These are phyloP conservation scores for Cheilosia impressa DNA, from an alignment of 2,888 invertebrate genomes.

Conservation along the genomic window DNA sequence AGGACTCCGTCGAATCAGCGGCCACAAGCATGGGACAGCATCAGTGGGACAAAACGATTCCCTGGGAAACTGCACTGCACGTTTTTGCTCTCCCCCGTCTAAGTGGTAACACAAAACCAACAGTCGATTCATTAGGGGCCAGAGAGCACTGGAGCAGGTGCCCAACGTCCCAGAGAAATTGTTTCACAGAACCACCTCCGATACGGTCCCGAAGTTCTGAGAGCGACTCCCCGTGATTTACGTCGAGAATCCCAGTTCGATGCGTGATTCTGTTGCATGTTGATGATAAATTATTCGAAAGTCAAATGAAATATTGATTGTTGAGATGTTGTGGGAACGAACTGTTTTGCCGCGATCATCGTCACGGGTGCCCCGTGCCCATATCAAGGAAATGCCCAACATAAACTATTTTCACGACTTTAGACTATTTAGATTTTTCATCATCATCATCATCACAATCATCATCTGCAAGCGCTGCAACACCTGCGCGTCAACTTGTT, in stretches of 20 bases:
- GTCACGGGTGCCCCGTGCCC: constrained; percentile 1
- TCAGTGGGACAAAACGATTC: constrained; percentile 60
- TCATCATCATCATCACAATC: constrained; percentile 52
- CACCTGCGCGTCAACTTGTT: constrained; percentile 65
- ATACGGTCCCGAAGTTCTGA: constrained; percentile 24
- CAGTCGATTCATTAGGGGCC: constrained; percentile 69
- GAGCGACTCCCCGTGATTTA: constrained; percentile 60
- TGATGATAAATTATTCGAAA: constrained; percentile 72
- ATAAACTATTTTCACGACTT: constrained; percentile 66
- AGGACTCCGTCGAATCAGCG: constrained; percentile 23
- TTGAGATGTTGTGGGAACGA: constrained; percentile 65
- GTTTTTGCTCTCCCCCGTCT: constrained; percentile 32
- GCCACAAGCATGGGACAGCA: constrained; percentile 14
- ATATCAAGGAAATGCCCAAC: constrained; percentile 56
- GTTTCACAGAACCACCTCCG: constrained; percentile 23
- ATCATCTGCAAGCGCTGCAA: constrained; percentile 38
- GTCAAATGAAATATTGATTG: constrained; percentile 73
- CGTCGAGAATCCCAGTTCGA: constrained; percentile 64
- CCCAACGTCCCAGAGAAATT: constrained; percentile 32
- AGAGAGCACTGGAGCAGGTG: constrained; percentile 54
- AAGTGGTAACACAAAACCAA: constrained; percentile 72
- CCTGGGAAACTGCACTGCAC: constrained; percentile 64
- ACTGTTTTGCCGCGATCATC: constrained; percentile 16
- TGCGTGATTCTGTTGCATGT: constrained; percentile 75
- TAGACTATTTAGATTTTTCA: constrained; percentile 66